These are phyloP conservation scores for Onychostruthus taczanowskii DNA, from an alignment of 2,113 vertebrate genomes.

Conservation along the genomic window DNA sequence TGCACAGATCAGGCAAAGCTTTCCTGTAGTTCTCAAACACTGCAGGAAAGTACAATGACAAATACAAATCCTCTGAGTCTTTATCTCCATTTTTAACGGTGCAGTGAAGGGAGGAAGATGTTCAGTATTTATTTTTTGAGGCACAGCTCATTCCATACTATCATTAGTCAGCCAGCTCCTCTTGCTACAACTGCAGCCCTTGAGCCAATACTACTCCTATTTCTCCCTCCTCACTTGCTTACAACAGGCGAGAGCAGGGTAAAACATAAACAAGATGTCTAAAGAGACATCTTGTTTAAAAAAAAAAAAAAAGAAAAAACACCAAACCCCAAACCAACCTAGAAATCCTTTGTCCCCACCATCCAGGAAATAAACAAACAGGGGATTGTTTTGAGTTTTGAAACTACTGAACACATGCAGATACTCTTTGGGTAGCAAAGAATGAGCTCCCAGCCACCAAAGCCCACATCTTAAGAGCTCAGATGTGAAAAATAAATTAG, in stretches of 20 bases:
- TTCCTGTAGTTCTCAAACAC: neutral
- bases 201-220: neutral
- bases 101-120: neutral
- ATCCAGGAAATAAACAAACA: neutral
- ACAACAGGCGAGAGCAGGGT: neutral
- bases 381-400: neutral
- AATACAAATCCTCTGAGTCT: neutral
- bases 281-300: neutral
- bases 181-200: neutral
- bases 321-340: neutral
- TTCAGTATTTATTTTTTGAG: neutral
- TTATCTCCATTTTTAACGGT: neutral
- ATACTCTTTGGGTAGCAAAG: neutral
- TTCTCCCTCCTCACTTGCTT: neutral
- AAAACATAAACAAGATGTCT: neutral
- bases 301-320: neutral
- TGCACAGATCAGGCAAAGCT: neutral
- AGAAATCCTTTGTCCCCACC: neutral
- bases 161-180: neutral
- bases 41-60: neutral
- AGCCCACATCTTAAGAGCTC: neutral
- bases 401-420: neutral
- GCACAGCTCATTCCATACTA: neutral
- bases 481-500: neutral
- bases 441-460: neutral